Percentiles rank a stretch among this genome's conserved stretches.
Conservation (phyloP, 1,140 invertebrate species). For the Hormaphis cornu region DNA sequence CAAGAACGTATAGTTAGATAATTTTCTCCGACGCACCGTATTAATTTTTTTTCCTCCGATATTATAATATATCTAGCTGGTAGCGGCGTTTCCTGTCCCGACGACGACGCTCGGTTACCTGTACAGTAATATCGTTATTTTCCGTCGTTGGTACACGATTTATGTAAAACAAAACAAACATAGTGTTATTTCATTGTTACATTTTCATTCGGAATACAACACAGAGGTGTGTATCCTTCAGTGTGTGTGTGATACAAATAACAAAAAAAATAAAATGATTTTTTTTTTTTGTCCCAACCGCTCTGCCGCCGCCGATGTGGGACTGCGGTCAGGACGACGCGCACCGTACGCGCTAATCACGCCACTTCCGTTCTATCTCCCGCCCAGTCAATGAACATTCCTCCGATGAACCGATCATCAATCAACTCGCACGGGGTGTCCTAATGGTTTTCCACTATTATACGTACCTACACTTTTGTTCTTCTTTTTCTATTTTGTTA, state of each 20-base stretch:
- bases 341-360: conserved; percentile 25
- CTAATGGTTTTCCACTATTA: conserved; percentile 30
- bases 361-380: conserved; percentile 13
- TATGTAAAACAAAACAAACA: conserved; percentile 29
- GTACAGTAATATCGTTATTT: too few relatives aligned
- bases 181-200: conserved; percentile 28
- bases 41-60: too few relatives aligned
- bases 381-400: conserved; percentile 18
- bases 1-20: too few relatives aligned
- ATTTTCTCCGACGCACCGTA: too few relatives aligned
- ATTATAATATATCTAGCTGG: background rate
- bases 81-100: conserved; percentile 6
- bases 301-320: background rate
- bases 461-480: too few relatives aligned
- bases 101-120: too few relatives aligned
- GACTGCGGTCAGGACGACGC: conserved; percentile 22
- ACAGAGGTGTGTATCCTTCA: background rate
- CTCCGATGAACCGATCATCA: conserved; percentile 31
- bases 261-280: too few relatives aligned
- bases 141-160: background rate
- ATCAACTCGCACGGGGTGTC: conserved; percentile 10
- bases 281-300: background rate
- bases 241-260: conserved; percentile 9
- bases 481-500: background rate
- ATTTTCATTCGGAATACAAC: background rate